Conservation (phyloP, 2,797 vertebrate species). For the Enteromius radiatus region DNA sequence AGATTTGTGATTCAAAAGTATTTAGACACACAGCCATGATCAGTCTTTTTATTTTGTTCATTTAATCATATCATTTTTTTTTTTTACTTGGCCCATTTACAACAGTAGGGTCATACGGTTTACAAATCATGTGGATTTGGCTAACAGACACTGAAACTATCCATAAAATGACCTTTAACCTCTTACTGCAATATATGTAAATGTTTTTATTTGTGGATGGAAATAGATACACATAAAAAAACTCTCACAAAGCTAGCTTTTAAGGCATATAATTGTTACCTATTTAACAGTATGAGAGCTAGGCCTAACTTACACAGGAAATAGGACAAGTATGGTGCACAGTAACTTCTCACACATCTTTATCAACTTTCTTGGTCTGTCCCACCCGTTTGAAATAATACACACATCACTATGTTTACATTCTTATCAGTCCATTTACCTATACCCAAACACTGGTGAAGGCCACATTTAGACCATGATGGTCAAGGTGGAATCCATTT, state of each 20-base stretch:
- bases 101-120: not conserved
- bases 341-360: constrained; percentile 13
- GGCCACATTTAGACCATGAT: constrained; percentile 49
- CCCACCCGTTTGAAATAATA: not conserved
- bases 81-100: constrained; percentile 3
- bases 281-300: constrained; percentile 14
- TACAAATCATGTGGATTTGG: not conserved
- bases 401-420: not conserved
- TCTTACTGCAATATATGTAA: constrained; percentile 29
- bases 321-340: constrained; percentile 4
- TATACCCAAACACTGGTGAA: constrained; percentile 35
- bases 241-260: constrained; percentile 14
- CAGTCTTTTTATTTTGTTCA: not conserved
- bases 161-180: not conserved
- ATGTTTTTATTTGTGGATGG: not conserved
- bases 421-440: constrained; percentile 32
- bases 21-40: not conserved
- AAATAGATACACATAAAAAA: constrained; percentile 11
- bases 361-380: constrained; percentile 4
- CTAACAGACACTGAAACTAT: constrained; percentile 21
- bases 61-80: constrained; percentile 10
- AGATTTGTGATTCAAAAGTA: not conserved
- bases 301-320: not conserved
- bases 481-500: constrained; percentile 31
- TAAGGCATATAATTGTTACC: constrained; percentile 29